Evolutionary conservation across 2,888 invertebrate species (phyloP).

Genomic region (Nephrotoma appendiculata): DNA sequence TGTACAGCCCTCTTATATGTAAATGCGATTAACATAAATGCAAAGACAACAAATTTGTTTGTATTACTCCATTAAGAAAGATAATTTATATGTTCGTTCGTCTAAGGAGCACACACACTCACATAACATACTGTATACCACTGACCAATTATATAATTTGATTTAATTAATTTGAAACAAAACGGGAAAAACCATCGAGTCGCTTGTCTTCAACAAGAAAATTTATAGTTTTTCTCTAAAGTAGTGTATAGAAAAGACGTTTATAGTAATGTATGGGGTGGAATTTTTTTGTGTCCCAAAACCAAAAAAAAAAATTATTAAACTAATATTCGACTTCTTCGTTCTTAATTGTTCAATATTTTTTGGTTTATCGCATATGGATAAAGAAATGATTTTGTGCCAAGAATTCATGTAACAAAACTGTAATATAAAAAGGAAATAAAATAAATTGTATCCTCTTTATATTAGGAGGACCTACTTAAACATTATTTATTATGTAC

Average conservation of each 20-base stretch:
- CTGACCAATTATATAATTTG: not conserved
- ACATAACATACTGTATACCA: not conserved
- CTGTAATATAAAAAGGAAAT: not conserved
- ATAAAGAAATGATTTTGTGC: not conserved
- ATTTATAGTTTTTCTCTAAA: not conserved
- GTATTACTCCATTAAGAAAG: not conserved
- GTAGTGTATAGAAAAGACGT: not conserved
- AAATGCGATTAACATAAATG: not conserved
- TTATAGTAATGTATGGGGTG: not conserved
- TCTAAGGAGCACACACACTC: not conserved
- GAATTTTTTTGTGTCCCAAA: not conserved
- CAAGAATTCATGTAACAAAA: not conserved
- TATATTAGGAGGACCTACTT: not conserved
- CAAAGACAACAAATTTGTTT: not conserved
- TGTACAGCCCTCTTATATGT: not conserved
- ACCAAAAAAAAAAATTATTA: not conserved
- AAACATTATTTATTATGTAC: not conserved
- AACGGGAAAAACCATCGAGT: not conserved
- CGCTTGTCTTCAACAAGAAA: not conserved
- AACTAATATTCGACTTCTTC: not conserved
- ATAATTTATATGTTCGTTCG: not conserved
- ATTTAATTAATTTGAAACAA: not conserved
- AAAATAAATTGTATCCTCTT: not conserved
- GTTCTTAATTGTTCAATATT: not conserved
- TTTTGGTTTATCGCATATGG: not conserved